These are phyloP conservation scores for Petrosia ficiformis DNA, from an alignment of 37 sponge, comb jelly and placozoan species.

Conservation along the genomic window DNA sequence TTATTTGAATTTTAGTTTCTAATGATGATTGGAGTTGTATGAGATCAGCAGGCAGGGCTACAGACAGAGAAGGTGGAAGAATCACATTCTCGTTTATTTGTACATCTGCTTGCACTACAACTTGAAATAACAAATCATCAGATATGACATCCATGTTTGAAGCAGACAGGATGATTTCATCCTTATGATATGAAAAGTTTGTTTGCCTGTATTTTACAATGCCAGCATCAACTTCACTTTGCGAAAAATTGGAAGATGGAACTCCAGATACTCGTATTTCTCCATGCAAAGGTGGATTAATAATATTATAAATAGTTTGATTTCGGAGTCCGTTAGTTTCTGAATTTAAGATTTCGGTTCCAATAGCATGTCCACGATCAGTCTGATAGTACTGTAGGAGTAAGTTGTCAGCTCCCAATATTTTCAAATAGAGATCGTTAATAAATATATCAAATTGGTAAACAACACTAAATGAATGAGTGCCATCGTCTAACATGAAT, in stretches of 20 bases:
- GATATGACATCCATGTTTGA: neutral
- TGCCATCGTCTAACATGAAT: conserved; percentile 22
- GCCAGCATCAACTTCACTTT: neutral
- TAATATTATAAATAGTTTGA: conserved; percentile 25
- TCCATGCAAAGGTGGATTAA: conserved; percentile 10
- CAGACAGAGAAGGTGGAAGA: neutral
- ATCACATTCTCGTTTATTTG: neutral
- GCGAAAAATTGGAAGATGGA: neutral
- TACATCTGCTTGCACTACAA: neutral
- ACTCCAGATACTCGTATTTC: neutral
- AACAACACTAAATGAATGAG: neutral
- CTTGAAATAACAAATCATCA: neutral
- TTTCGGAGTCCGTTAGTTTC: conserved; percentile 32
- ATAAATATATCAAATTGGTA: neutral
- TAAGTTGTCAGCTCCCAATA: neutral
- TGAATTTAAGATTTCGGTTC: conserved; percentile 10
- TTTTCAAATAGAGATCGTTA: neutral
- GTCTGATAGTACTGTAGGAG: conserved; percentile 17
- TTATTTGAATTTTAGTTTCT: no score
- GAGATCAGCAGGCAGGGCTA: neutral
- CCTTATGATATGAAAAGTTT: neutral
- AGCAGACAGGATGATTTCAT: neutral
- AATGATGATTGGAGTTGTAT: neutral
- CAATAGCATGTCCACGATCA: neutral
- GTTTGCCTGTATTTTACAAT: neutral